Evolutionary conservation across 2,113 vertebrate genomes (phyloP).

Genomic region (Oncorhynchus nerka): DNA sequence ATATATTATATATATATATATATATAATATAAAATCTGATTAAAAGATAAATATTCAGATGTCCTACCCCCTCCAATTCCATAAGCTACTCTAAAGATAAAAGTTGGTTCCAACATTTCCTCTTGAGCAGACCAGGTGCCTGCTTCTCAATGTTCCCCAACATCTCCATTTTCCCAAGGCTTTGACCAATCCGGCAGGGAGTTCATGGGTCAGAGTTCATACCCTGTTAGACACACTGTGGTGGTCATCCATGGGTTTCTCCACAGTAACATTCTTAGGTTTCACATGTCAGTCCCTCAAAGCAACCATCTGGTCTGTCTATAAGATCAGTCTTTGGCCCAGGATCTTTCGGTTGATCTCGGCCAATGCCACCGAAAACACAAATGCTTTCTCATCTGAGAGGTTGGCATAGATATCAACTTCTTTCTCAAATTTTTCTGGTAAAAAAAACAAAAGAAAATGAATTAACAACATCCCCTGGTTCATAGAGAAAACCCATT

Average conservation of each 20-base stretch:
- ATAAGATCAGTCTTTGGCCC: slow-evolving; percentile 93
- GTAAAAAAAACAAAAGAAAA: slow-evolving; percentile 36
- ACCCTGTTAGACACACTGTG: slow-evolving; percentile 23
- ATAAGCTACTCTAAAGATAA: slow-evolving; percentile 7
- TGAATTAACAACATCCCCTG: background rate
- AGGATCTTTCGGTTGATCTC: slow-evolving; percentile 99
- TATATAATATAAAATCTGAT: slow-evolving; percentile 40
- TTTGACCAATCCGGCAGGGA: background rate
- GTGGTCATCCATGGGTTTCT: slow-evolving; percentile 52
- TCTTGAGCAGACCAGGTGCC: background rate
- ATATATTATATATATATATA: slow-evolving; percentile 40
- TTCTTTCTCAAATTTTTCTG: slow-evolving; percentile 98
- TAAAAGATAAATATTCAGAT: slow-evolving; percentile 41
- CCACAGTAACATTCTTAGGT: slow-evolving; percentile 58
- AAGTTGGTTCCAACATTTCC: slow-evolving; percentile 5
- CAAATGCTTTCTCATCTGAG: slow-evolving; percentile 97
- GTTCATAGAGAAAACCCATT: background rate
- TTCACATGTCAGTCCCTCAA: slow-evolving; percentile 28
- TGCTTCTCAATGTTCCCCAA: background rate
- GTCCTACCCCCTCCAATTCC: slow-evolving; percentile 31
- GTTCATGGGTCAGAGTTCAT: slow-evolving; percentile 21
- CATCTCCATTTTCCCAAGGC: background rate
- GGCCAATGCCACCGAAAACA: slow-evolving; percentile 97
- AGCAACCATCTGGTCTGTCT: slow-evolving; percentile 13
- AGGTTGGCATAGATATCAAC: slow-evolving; percentile 96